A percentile compares a stretch with the other conserved stretches of the same genome.
These are phyloP conservation scores for Nymphalis polychloros DNA, from an alignment of 2,888 invertebrate genomes.

Conservation along the genomic window DNA sequence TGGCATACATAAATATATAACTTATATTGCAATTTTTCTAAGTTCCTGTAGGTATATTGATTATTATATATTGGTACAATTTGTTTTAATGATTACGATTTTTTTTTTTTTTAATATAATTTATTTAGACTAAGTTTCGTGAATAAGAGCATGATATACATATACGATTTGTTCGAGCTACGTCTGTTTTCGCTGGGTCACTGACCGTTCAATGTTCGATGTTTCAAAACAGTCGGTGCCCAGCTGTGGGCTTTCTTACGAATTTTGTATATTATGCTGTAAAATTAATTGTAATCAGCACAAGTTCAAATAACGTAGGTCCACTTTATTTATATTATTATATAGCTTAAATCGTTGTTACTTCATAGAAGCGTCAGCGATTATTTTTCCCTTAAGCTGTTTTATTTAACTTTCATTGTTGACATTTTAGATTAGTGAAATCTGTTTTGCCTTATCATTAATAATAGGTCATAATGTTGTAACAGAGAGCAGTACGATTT, in stretches of 20 bases:
- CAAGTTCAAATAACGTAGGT: conserved; percentile 81
- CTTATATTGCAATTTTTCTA: conserved; percentile 81
- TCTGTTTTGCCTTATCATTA: conserved; percentile 81
- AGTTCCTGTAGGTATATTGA: conserved; percentile 81
- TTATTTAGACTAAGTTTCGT: conserved; percentile 73
- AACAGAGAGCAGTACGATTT: conserved; percentile 75
- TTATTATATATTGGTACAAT: conserved; percentile 80
- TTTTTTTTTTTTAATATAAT: conserved; percentile 72
- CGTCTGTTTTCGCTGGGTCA: conserved; percentile 34
- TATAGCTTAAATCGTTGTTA: conserved; percentile 70
- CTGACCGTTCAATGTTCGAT: conserved; percentile 26
- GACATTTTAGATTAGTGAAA: conserved; percentile 79
- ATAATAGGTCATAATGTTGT: conserved; percentile 75
- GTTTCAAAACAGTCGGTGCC: conserved; percentile 26
- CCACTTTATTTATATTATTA: conserved; percentile 68
- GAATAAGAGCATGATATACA: conserved; percentile 61
- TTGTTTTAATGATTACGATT: conserved; percentile 76
- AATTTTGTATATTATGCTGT: conserved; percentile 61
- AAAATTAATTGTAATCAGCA: conserved; percentile 68
- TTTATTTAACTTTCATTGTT: conserved; percentile 81
- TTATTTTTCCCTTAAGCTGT: conserved; percentile 70
- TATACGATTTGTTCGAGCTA: conserved; percentile 34
- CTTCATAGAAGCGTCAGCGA: conserved; percentile 56
- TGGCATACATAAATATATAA: conserved; percentile 82
- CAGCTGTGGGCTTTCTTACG: conserved; percentile 36